Percentiles rank a stretch among this genome's conserved stretches.
phyloP scores from a whole-genome alignment of 2,113 vertebrate species.

The Ochotona curzoniae region DNA sequence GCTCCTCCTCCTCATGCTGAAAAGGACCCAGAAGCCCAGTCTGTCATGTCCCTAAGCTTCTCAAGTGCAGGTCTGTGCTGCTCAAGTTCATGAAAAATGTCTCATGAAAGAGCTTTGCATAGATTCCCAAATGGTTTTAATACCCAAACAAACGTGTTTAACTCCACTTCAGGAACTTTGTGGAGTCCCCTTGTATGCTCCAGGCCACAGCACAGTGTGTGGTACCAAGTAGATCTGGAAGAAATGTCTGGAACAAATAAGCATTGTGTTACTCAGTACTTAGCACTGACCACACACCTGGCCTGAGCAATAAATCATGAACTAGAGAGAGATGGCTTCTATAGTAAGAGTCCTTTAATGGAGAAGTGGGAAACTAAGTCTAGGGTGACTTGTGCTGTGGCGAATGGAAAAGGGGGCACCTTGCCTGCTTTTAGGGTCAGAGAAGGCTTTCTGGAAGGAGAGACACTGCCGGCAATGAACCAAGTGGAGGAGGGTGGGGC shows the following conservation, averaged over 20 bases:
- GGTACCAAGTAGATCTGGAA: not conserved
- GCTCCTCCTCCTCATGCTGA: not conserved
- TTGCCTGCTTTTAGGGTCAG: not conserved
- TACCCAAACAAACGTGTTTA: too few relatives aligned
- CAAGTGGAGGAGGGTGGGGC: not conserved
- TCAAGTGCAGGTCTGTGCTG: not conserved
- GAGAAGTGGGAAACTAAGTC: not conserved
- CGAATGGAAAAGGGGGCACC: not conserved
- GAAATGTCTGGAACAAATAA: not conserved
- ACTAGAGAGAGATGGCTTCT: not conserved
- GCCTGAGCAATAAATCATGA: not conserved
- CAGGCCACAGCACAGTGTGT: not conserved
- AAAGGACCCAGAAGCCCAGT: not conserved
- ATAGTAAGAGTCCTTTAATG: not conserved
- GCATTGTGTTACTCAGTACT: not conserved
- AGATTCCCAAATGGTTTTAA: too few relatives aligned
- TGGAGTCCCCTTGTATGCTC: not conserved
- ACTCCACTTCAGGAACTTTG: too few relatives aligned
- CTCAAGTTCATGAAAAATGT: not conserved
- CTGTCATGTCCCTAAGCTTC: not conserved
- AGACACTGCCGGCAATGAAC: not conserved
- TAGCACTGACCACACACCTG: not conserved
- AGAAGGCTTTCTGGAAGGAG: conserved; percentile 3
- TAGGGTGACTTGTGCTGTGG: not conserved
- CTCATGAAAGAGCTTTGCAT: too few relatives aligned